phyloP scores from a whole-genome alignment of 2,888 invertebrate genomes.

The Linyphia triangularis region DNA sequence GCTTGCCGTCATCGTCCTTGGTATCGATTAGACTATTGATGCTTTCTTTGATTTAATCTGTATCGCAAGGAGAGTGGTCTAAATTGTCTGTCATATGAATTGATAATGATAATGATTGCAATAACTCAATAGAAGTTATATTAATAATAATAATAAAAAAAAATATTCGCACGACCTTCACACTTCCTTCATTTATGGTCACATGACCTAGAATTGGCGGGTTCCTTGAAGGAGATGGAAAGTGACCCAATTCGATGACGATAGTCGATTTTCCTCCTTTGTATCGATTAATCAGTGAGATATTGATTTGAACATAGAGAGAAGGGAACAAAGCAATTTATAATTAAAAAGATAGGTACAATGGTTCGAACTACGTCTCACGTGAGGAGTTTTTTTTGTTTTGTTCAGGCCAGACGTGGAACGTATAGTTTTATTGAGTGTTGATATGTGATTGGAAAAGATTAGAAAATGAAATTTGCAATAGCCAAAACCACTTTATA shows the following conservation, averaged over 20 bases:
- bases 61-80: slow-evolving; percentile 28
- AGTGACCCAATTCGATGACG: slow-evolving; percentile 40
- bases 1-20: slow-evolving; percentile 32
- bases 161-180: slow-evolving; percentile 38
- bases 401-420: not conserved
- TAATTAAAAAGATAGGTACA: not conserved
- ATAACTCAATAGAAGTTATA: slow-evolving; percentile 4
- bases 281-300: not conserved
- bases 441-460: too few species aligned
- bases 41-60: slow-evolving; percentile 24
- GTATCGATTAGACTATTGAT: slow-evolving; percentile 51
- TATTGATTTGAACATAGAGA: not conserved
- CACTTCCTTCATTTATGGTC: slow-evolving; percentile 43
- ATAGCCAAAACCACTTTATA: too few species aligned
- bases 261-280: not conserved
- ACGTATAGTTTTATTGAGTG: not conserved
- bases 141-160: slow-evolving; percentile 2
- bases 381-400: not conserved
- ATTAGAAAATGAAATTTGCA: too few species aligned
- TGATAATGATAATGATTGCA: slow-evolving; percentile 16
- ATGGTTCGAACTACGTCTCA: not conserved
- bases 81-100: slow-evolving; percentile 17
- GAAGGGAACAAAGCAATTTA: not conserved
- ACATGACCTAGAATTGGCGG: slow-evolving; percentile 41
- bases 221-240: slow-evolving; percentile 6